These are phyloP conservation scores for Grantiella picta DNA, from an alignment of 2,113 vertebrate species.

Conservation along the genomic window DNA sequence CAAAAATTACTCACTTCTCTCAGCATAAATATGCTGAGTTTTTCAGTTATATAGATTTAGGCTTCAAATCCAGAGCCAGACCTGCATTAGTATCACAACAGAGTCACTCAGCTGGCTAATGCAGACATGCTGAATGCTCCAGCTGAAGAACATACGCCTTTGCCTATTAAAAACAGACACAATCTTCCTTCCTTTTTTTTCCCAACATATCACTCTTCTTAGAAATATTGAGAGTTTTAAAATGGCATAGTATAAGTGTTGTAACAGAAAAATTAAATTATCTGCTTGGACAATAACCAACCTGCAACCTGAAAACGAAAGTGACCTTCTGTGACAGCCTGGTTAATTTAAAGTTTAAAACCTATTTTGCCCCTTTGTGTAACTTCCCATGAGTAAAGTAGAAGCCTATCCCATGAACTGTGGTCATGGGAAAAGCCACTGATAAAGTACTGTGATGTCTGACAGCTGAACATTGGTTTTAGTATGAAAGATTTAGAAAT, in stretches of 20 bases:
- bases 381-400: background rate
- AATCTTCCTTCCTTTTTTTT: background rate
- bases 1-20: background rate
- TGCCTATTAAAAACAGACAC: background rate
- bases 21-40: background rate
- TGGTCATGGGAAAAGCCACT: background rate
- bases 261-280: background rate
- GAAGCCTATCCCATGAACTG: background rate
- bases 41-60: background rate
- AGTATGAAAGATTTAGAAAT: background rate
- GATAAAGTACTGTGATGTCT: background rate
- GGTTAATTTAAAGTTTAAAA: background rate
- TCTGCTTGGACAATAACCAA: background rate
- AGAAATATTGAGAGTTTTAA: background rate
- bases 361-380: background rate
- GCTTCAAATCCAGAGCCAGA: conserved; percentile 20
- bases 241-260: background rate
- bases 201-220: background rate
- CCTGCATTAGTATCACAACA: conserved; percentile 11
- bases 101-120: conserved; percentile 24
- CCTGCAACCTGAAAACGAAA: background rate
- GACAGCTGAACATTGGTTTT: background rate
- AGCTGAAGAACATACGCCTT: background rate
- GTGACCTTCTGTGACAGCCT: background rate
- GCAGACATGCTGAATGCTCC: background rate